A percentile compares a stretch with the other conserved stretches of the same genome.
Evolutionary conservation across 2,888 invertebrate species (phyloP).

Genomic region (Parthenolecanium corni): DNA sequence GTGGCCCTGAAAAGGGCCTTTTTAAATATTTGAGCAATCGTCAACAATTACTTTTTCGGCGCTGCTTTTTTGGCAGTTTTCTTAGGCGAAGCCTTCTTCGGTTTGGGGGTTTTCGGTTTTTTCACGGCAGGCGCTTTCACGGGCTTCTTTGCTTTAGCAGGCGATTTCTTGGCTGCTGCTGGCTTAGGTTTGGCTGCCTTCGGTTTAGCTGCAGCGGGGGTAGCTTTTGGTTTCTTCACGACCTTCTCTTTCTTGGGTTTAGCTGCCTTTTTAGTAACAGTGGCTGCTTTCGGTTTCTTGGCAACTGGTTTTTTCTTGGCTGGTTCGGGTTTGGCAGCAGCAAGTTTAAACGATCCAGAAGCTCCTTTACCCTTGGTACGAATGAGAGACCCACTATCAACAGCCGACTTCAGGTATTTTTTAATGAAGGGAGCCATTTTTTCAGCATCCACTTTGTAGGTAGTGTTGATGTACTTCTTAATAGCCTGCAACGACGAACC

Average conservation of each 20-base stretch:
- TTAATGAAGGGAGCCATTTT: slow-evolving; percentile 49
- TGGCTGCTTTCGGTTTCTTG: slow-evolving; percentile 20
- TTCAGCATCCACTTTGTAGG: slow-evolving; percentile 49
- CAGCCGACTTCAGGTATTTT: slow-evolving; percentile 47
- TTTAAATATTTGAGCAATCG: not conserved
- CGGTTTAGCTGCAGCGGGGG: slow-evolving; percentile 32
- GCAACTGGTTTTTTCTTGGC: not conserved
- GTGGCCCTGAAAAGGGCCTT: slow-evolving; percentile 26
- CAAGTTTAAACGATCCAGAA: slow-evolving; percentile 38
- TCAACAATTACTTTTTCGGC: slow-evolving; percentile 1
- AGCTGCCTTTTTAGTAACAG: slow-evolving; percentile 31
- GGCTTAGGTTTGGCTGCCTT: slow-evolving; percentile 40
- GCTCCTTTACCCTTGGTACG: slow-evolving; percentile 43
- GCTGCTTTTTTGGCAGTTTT: slow-evolving; percentile 4
- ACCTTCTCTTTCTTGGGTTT: slow-evolving; percentile 29
- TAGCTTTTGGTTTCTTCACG: slow-evolving; percentile 33
- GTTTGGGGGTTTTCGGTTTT: slow-evolving; percentile 11
- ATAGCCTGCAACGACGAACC: slow-evolving; percentile 50
- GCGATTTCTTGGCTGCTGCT: slow-evolving; percentile 35
- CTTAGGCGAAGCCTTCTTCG: slow-evolving; percentile 7
- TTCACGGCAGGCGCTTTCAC: slow-evolving; percentile 1
- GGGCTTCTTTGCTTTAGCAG: slow-evolving; percentile 20
- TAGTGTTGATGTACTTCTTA: slow-evolving; percentile 51
- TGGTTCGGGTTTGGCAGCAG: slow-evolving; percentile 33
- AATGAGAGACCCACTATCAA: slow-evolving; percentile 43